Evolutionary conservation across 2,797 vertebrate species (phyloP), one percentile per base, ranked within the genome.

Genomic region (Cottoperca gobio): DNA sequence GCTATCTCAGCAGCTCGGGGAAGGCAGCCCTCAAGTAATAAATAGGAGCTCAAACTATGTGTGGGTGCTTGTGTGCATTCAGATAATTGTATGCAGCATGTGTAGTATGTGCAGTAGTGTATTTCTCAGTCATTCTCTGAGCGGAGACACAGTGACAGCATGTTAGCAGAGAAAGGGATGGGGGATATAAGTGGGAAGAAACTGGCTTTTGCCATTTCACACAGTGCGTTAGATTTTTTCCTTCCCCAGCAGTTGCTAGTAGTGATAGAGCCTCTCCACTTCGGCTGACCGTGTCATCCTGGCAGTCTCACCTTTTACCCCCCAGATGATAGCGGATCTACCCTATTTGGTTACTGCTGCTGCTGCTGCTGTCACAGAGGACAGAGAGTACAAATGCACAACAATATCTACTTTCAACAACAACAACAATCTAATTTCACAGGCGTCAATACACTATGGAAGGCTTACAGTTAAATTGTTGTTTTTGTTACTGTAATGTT

Each of bases 1-100:
- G 86, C 79, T 43, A 77, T 58, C 69, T 85, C 84, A 85, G 85
- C 79, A 86, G 78, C 67, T 40, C 21, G 40, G 24, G 26, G 53
- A 86, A 74, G 4, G 50, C 50, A 66, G 67, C 62, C 78, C 77
- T 85, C 39, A 42, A 74, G 61, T 83, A 83, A 86, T 79, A 76
- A 84, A 84, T 45, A 73, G 63, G 39, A 69, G 35, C 59, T 77
- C 53, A 65, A 40, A 74, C 77, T 79, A 53, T 78, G 66, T 76
- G 78, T 65, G 50, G n/a, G 52, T 79, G 71, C 54, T n/a, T 70
- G 26, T 42, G 10, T 68, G 49, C 26, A 73, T 57, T 31, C 48
- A 61, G 23, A 73, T 70, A 55, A 57, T 33, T 31, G 40, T 55
- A 42, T 46, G 33, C 26, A 49, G 45, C 65, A 40, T 55, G 35